phyloP scores from a whole-genome alignment of 2,113 vertebrate genomes.

The Vulpes lagopus region DNA sequence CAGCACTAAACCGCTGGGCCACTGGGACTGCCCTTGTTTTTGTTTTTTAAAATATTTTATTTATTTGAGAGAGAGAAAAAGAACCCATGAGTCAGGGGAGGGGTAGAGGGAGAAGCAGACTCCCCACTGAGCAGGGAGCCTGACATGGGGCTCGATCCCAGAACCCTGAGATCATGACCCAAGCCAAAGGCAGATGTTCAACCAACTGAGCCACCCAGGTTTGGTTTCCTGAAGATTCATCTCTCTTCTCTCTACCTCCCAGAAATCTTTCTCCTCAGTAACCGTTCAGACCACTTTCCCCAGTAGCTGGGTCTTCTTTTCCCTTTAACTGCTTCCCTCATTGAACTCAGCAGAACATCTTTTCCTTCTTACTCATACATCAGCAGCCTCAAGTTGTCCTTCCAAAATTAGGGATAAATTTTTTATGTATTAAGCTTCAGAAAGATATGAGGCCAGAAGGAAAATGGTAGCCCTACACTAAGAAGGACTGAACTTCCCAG shows the following conservation, averaged over 20 bases:
- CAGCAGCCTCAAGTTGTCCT: not conserved
- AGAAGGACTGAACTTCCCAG: not conserved
- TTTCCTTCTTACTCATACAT: not conserved
- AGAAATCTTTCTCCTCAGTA: not conserved
- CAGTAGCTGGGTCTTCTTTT: not conserved
- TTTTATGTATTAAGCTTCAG: slow-evolving; percentile 23
- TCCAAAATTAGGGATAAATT: slow-evolving; percentile 5
- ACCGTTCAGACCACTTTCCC: not conserved
- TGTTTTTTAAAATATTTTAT: not conserved
- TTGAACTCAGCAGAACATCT: not conserved
- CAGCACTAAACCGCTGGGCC: no score
- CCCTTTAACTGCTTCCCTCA: not conserved
- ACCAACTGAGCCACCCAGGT: not conserved
- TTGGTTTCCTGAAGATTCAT: not conserved
- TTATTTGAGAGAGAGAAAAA: not conserved
- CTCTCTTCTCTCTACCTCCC: not conserved
- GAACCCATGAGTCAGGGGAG: not conserved
- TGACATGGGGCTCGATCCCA: rapidly evolving
- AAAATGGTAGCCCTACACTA: not conserved
- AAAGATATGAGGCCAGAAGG: not conserved
- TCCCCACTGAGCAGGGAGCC: not conserved
- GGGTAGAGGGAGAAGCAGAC: not conserved
- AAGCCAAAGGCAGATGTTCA: not conserved
- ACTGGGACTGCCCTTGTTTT: no score
- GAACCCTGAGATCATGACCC: not conserved